Conservation (phyloP, 2,888 invertebrate genomes). For the Hydropsyche betteni region DNA sequence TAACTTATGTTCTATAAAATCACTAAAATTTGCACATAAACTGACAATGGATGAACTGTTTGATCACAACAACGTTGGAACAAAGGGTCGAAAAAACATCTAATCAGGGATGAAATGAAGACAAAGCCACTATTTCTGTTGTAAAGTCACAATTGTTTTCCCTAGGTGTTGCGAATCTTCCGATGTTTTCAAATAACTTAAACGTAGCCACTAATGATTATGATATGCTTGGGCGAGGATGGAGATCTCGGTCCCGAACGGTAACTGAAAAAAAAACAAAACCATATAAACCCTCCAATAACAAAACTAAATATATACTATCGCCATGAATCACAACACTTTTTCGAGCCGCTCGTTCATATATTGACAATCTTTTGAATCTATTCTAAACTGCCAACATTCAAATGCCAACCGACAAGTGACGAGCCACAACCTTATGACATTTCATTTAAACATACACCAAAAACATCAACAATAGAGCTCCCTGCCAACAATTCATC, state of each 20-base stretch:
- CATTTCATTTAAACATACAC: not conserved
- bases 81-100: slow-evolving; percentile 25
- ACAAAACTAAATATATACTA: not conserved
- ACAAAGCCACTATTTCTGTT: slow-evolving; percentile 25
- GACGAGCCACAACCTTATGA: slow-evolving; percentile 33
- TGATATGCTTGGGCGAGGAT: slow-evolving; percentile 51
- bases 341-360: not conserved
- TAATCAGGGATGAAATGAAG: slow-evolving; percentile 20
- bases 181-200: slow-evolving; percentile 43
- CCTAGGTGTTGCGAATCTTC: slow-evolving; percentile 34
- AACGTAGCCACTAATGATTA: slow-evolving; percentile 49
- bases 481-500: slow-evolving; percentile 10
- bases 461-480: slow-evolving; percentile 24
- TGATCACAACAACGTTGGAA: slow-evolving; percentile 22
- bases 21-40: slow-evolving; percentile 28
- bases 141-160: slow-evolving; percentile 51
- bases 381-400: slow-evolving; percentile 13
- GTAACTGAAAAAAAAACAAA: slow-evolving; percentile 51
- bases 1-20: slow-evolving; percentile 17
- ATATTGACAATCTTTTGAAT: not conserved
- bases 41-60: slow-evolving; percentile 6
- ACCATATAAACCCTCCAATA: not conserved
- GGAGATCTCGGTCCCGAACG: slow-evolving; percentile 49
- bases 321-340: not conserved
- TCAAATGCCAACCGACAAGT: slow-evolving; percentile 22